Base-by-base conservation (phyloP, 2,888 invertebrate species). In the Gibbula magus region DNA sequence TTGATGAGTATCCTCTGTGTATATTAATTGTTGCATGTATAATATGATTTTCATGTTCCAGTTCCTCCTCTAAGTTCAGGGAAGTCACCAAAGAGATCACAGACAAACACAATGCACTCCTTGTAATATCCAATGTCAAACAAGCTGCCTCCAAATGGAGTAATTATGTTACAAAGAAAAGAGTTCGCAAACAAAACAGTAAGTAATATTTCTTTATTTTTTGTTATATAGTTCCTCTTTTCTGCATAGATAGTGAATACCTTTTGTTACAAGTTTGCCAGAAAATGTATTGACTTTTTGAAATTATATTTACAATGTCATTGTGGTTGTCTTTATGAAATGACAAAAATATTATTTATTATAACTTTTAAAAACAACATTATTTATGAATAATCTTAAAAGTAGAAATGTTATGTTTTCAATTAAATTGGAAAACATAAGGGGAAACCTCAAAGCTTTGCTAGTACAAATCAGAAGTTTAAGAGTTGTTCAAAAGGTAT, bases 121-220 rank as follows among this genome's bases (percentile, higher is more conserved):
- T 86, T 51, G 83, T 87, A 2, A 85, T 91, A 13, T 78, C 88
- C 22, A 88, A 86, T 77, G 88, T 88, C 0, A 89, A 86, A 79
- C 80, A 81, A n/a, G 75, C 77, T 1, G 86, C 85, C 16, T 85
- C 86, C 3, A 87, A 83, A 77, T 91, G 91, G 91, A 83, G 82
- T 67, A 83, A 87, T 7, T 91, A 88, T 77, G 83, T 82, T 2
- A 87, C 86, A 8, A 82, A 82, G 16, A 86, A 87, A 75, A 80
- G 91, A 32, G 78, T 85, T 10, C 73, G 75, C 10, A 83, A 84
- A 66, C 82, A 81, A 82, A 81, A 83, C 75, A 84, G 88, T 89
- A 81, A 81, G 86, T 85, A 1, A 35, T n/a, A n/a, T 53, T 18
- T 10, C 1, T 45, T 45, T 45, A 7, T 45, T 45, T 45, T 13